A percentile compares a stretch with the other conserved stretches of the same genome.
Conservation (phyloP, 2,888 invertebrate species). For the Neoascia interrupta region DNA sequence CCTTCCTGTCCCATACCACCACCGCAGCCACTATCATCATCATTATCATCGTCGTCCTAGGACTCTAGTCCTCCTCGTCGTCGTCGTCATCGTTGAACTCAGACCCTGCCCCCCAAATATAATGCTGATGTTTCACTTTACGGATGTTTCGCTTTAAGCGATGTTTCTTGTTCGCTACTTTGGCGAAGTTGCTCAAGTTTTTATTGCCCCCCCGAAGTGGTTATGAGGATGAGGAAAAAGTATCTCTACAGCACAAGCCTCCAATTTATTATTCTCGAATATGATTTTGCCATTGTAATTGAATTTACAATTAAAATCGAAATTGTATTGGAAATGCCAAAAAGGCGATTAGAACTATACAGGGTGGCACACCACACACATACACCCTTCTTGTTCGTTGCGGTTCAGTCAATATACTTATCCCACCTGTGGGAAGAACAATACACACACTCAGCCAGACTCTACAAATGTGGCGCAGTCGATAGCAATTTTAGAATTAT, state of each 20-base stretch:
- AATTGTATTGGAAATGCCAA: slow-evolving; percentile 50
- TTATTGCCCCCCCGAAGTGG: slow-evolving; percentile 49
- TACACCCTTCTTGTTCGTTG: neutral
- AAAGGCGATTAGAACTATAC: slow-evolving; percentile 21
- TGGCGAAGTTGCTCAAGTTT: slow-evolving; percentile 44
- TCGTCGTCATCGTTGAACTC: neutral
- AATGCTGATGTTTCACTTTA: slow-evolving; percentile 65
- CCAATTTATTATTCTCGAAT: slow-evolving; percentile 24
- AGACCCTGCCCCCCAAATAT: neutral
- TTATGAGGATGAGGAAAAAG: slow-evolving; percentile 5
- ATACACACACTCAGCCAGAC: too few species aligned
- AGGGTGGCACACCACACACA: neutral
- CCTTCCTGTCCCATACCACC: slow-evolving; percentile 17
- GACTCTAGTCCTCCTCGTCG: too few species aligned
- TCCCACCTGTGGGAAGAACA: slow-evolving; percentile 49
- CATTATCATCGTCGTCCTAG: slow-evolving; percentile 18
- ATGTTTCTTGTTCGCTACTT: slow-evolving; percentile 29
- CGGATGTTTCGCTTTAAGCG: slow-evolving; percentile 45
- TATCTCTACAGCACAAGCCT: slow-evolving; percentile 10
- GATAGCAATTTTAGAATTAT: slow-evolving; percentile 59
- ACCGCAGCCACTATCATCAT: neutral
- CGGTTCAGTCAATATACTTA: slow-evolving; percentile 53
- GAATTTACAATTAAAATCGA: slow-evolving; percentile 67
- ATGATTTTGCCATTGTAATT: slow-evolving; percentile 55
- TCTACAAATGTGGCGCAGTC: too few species aligned